A percentile compares a stretch with the other conserved stretches of the same genome.
Conservation (phyloP, 1,140 invertebrate species). For the Drosophila sechellia region DNA sequence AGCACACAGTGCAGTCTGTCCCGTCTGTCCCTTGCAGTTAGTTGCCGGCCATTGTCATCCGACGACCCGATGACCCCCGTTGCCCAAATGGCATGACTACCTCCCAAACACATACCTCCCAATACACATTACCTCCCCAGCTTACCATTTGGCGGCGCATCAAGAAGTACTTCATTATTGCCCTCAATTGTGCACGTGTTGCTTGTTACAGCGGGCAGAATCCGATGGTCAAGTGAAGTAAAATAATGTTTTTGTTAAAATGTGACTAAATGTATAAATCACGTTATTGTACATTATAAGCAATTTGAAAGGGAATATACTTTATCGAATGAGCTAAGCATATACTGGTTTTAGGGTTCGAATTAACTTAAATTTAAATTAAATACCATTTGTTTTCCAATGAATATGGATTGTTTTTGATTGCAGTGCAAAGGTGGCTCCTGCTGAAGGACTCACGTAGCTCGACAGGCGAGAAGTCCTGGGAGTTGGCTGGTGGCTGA, state of each 20-base stretch:
- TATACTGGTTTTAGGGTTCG: too few relatives aligned
- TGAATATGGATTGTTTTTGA: background rate
- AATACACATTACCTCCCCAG: too few relatives aligned
- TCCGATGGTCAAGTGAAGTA: too few relatives aligned
- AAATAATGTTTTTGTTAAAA: too few relatives aligned
- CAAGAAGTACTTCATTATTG: slow-evolving; percentile 81
- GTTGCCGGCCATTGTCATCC: slow-evolving; percentile 31
- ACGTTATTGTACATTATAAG: too few relatives aligned
- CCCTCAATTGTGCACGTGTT: slow-evolving; percentile 72
- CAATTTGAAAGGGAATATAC: too few relatives aligned
- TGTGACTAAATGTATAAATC: too few relatives aligned
- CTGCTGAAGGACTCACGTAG: slow-evolving; percentile 26
- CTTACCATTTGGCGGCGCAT: slow-evolving; percentile 28
- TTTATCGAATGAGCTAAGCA: too few relatives aligned
- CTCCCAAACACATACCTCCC: too few relatives aligned
- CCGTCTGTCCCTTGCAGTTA: slow-evolving; percentile 16
- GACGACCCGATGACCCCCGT: background rate
- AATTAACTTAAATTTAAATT: too few relatives aligned
- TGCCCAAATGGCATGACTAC: too few relatives aligned
- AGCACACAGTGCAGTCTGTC: slow-evolving; percentile 21
- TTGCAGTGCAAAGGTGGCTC: slow-evolving; percentile 2
- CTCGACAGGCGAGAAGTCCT: slow-evolving; percentile 1
- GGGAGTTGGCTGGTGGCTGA: background rate
- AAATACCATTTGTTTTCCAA: too few relatives aligned
- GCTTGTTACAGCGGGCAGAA: slow-evolving; percentile 1